Evolutionary conservation across 2,797 vertebrate genomes (phyloP), one percentile per base, ranked within the genome.

Genomic region (Huso huso): DNA sequence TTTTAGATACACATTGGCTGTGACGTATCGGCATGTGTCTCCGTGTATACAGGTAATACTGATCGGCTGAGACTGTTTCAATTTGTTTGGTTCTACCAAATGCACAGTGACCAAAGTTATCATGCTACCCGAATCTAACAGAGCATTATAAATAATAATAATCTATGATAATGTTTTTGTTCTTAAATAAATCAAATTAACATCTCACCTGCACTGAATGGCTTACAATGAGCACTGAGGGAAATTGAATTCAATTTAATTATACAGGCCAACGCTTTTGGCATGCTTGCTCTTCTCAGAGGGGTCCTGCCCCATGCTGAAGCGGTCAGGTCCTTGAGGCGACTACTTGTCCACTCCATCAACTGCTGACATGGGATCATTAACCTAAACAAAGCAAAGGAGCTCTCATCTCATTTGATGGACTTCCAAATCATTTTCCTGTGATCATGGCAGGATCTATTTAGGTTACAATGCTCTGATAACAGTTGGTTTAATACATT

Each of bases 311-410:
- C 61, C 61, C 18, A 18, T 62, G 18, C 18, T 62, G 18, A 61
- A 62, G 37, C 6, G 10, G 13, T 62, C 61, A 62, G 18, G 48
- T 62, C 18, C 18, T 18, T 62, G 1, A 62, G 61, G 61, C 61
- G 37, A 62, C 18, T 62, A 48, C 18, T 48, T 62, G 61, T 62
- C 61, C 18, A 8, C 18, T 23, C 61, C 61, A 62, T 62, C 61
- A 62, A 62, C n/a, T 9, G 11, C 18, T 62, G 61, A 48, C 23
- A 62, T 12, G 11, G 61, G 61, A 62, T 62, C 61, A 62, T 62
- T 62, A 62, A 62, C 61, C 61, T 37, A 62, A 23, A 62, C 61
- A 62, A 62, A 15, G 61, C 61, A 62, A 62, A 62, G 48, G 61
- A 62, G 61, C 6, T 18, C 9, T 37, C 61, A 37, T 37, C 37